These are phyloP conservation scores for Synanthedon vespiformis DNA, from an alignment of 2,888 invertebrate genomes.

Conservation along the genomic window DNA sequence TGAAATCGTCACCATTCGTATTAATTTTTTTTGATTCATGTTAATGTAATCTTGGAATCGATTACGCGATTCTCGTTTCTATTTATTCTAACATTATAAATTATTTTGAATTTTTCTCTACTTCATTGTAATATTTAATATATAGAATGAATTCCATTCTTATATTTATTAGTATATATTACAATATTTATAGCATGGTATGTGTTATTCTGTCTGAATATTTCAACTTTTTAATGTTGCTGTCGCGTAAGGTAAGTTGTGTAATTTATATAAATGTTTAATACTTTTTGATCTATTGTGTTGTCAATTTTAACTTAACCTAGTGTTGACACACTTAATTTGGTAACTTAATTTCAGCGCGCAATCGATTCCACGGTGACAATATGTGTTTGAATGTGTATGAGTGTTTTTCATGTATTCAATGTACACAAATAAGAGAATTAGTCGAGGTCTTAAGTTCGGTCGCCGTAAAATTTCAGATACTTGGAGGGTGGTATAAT, in stretches of 20 bases:
- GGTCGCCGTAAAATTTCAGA: conserved; percentile 23
- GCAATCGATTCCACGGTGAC: conserved; percentile 62
- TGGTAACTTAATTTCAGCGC: conserved; percentile 16
- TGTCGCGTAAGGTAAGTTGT: conserved; percentile 50
- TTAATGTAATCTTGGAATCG: conserved; percentile 49
- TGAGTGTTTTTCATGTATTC: conserved; percentile 16
- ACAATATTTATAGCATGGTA: conserved; percentile 40
- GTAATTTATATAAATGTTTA: conserved; percentile 11
- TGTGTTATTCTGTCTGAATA: conserved; percentile 13
- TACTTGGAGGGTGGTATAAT: conserved; percentile 63
- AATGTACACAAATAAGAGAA: conserved; percentile 5
- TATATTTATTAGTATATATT: not conserved
- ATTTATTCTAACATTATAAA: conserved; percentile 13
- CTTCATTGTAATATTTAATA: not conserved
- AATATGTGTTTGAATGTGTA: conserved; percentile 27
- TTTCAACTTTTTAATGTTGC: conserved; percentile 13
- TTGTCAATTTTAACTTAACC: conserved; percentile 10
- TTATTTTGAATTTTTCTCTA: not conserved
- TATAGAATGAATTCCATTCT: too few species aligned
- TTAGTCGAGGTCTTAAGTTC: not conserved
- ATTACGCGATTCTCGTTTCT: conserved; percentile 43
- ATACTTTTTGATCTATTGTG: conserved; percentile 3
- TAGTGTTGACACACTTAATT: conserved; percentile 3
- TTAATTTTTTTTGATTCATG: not conserved
- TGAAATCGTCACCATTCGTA: not conserved